Evolutionary conservation across 1,140 invertebrate species (phyloP).

Genomic region (Leptopilina boulardi): DNA sequence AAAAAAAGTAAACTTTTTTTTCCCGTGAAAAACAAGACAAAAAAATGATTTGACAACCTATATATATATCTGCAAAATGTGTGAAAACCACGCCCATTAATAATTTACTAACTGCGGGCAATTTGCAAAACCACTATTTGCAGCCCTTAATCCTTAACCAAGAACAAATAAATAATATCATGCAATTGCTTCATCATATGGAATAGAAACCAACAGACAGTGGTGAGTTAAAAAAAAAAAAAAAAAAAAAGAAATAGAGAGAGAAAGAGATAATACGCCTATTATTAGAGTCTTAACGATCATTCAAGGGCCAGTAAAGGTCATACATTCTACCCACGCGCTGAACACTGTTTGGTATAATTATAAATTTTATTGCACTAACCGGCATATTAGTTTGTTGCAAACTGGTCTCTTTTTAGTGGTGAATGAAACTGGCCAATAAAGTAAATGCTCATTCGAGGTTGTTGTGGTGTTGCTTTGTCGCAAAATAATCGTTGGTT

Average conservation of each 20-base stretch:
- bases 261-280: background rate
- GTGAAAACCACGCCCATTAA: no score
- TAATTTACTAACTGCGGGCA: no score
- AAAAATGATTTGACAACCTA: no score
- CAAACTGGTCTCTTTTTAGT: slow-evolving; percentile 38
- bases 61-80: no score
- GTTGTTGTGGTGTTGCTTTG: slow-evolving; percentile 45
- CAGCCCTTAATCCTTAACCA: no score
- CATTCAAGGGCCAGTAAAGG: slow-evolving; percentile 43
- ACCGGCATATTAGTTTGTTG: slow-evolving; percentile 43
- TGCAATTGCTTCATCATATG: background rate
- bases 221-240: slow-evolving; percentile 30
- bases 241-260: no score
- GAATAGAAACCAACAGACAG: no score
- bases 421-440: slow-evolving; percentile 26
- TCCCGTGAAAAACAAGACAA: no score
- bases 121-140: no score
- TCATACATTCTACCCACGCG: slow-evolving; percentile 46
- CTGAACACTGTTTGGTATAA: slow-evolving; percentile 37
- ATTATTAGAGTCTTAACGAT: slow-evolving; percentile 39
- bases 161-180: background rate
- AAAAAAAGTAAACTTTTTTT: no score
- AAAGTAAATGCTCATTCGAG: slow-evolving; percentile 51
- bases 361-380: slow-evolving; percentile 41
- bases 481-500: slow-evolving; percentile 42